Evolutionary conservation across 64 coral and sea anemone species (phyloP), one percentile per base, ranked within the genome.

Genomic region (Trachythela sp.): DNA sequence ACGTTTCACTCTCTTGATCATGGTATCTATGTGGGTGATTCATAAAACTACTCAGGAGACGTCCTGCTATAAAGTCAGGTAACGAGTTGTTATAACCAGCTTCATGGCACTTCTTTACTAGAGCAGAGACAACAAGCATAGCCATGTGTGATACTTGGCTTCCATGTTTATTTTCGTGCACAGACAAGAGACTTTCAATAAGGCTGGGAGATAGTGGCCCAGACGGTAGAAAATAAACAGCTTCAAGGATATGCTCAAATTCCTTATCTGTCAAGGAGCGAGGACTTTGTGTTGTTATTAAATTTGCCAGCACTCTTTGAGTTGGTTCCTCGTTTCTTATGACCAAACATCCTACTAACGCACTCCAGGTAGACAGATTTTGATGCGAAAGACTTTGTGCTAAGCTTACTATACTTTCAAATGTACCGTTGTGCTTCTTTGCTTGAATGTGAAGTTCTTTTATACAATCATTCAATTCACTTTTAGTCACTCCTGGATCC

Each of bases 31-130:
- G 49, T 91, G 41, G 95, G 89, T 50, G 90, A 92, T 58, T 94
- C 94, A 34, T 51, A 49, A 92, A 98, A 42, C 95, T 98, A 36
- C 84, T 3, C 54, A 93, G 95, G 38, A 98, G 77, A 36, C 92
- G 76, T 60, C 68, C 24, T 20, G 89, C 91, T 4, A 98, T 93
- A 51, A 35, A 90, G 39, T 98, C 91, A 33, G 91, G 89, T 2
- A 98, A 86, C 5, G 95, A 71, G 2, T 48, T 85, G 86, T 98
- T 98, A 31, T 98, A 98, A 30, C 95, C 95, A 9, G 95, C 91
- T 18, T 87, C 77, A 37, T 98, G 85, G 24, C 91, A 75, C 83
- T 91, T 84, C 14, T 77, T 85, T 48, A 76, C 68, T 15, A 98
- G 70, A 27, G 91, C 95, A 36, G 93, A 35, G 15, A 94, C 26